These are phyloP conservation scores for Drosophila ochracea DNA, from an alignment of 2,888 invertebrate genomes.

Conservation along the genomic window DNA sequence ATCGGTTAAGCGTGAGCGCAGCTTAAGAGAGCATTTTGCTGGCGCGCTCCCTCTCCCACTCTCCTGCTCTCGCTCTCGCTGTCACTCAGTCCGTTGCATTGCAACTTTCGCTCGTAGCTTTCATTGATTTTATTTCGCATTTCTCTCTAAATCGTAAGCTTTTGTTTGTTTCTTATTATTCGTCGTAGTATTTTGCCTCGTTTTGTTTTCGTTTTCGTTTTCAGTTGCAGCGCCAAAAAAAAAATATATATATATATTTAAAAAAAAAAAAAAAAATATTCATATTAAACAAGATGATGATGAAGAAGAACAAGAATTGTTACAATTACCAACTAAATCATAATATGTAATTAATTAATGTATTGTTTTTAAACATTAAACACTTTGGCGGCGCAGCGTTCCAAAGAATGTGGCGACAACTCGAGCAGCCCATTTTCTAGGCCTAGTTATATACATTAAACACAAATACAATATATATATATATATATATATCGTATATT, in stretches of 20 bases:
- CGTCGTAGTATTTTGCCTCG: conserved; percentile 10
- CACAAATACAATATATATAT: conserved; percentile 13
- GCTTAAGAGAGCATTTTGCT: conserved; percentile 25
- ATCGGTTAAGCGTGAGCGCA: conserved; percentile 14
- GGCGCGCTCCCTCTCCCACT: not conserved
- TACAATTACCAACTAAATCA: conserved; percentile 39
- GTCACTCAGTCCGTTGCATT: conserved; percentile 11
- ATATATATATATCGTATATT: not conserved
- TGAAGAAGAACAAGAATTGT: conserved; percentile 15
- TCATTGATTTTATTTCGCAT: conserved; percentile 52
- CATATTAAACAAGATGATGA: conserved; percentile 5
- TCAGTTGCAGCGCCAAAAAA: conserved; percentile 48
- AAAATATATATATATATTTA: not conserved
- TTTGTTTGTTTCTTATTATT: conserved; percentile 50
- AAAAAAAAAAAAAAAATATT: conserved; percentile 13
- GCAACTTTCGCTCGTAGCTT: conserved; percentile 62
- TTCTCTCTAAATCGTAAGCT: conserved; percentile 60
- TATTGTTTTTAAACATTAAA: conserved; percentile 32
- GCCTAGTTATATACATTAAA: conserved; percentile 49
- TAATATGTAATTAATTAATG: conserved; percentile 33
- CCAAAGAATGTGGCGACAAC: conserved; percentile 53
- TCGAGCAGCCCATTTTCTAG: conserved; percentile 52
- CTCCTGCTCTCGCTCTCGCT: not conserved
- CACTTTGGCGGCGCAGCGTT: conserved; percentile 47
- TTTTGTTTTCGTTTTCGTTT: conserved; percentile 48